These are phyloP conservation scores for Scomber japonicus DNA, from an alignment of 2,113 vertebrate genomes.

Conservation along the genomic window DNA sequence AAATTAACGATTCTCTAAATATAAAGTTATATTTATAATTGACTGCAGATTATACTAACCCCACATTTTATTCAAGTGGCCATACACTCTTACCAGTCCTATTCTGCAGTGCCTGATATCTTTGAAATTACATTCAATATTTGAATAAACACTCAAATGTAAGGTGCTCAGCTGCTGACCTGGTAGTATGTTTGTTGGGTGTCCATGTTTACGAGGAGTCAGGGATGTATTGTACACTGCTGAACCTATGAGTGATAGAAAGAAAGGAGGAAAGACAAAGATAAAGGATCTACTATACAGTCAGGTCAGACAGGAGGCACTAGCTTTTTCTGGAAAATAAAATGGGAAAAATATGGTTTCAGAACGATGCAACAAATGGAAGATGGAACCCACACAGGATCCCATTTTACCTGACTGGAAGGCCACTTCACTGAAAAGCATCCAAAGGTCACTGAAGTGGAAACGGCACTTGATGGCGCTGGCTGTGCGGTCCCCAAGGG, in stretches of 20 bases:
- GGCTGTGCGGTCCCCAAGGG: slow-evolving; percentile 93
- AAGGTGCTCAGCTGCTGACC: slow-evolving; percentile 59
- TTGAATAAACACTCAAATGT: not conserved
- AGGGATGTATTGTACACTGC: slow-evolving; percentile 95
- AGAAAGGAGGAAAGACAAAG: slow-evolving; percentile 34
- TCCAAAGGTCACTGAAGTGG: slow-evolving; percentile 92
- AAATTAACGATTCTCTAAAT: not conserved
- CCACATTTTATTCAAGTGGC: slow-evolving; percentile 5
- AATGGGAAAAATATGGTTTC: not conserved
- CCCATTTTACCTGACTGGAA: slow-evolving; percentile 93
- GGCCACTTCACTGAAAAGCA: slow-evolving; percentile 98
- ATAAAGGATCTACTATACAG: not conserved
- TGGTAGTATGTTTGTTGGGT: slow-evolving; percentile 84
- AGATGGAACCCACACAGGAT: not conserved
- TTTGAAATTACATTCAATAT: not conserved
- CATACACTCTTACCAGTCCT: not conserved
- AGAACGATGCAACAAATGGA: not conserved
- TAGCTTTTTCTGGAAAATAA: not conserved
- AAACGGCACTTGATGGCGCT: slow-evolving; percentile 94
- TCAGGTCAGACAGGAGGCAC: not conserved
- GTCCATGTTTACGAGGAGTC: slow-evolving; percentile 82
- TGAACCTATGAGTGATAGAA: slow-evolving; percentile 85
- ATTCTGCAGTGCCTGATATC: not conserved
- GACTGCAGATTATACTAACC: not conserved
- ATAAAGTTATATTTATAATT: not conserved